Percentiles rank a stretch among this genome's conserved stretches.
Conservation (phyloP, 2,113 vertebrate species). For the Tamias sibiricus region DNA sequence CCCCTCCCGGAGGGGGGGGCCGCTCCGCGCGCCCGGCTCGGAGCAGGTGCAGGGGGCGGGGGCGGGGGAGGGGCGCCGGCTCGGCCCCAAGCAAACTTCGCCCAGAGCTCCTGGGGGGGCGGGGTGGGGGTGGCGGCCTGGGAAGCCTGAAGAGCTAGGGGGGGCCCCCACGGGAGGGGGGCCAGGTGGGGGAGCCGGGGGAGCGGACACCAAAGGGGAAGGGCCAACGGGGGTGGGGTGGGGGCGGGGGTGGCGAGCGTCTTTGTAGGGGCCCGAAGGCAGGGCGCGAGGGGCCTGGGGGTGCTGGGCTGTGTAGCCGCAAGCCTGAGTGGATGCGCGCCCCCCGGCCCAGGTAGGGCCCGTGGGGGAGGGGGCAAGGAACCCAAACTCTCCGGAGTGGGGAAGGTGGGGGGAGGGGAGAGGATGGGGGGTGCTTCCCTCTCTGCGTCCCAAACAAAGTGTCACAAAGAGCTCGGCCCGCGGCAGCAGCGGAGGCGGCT, state of each 20-base stretch:
- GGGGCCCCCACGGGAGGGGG: conserved; percentile 22
- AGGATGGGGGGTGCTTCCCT: conserved; percentile 81
- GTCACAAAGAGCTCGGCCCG: conserved; percentile 83
- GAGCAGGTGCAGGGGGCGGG: conserved; percentile 75
- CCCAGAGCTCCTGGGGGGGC: conserved; percentile 69
- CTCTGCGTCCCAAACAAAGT: conserved; percentile 85
- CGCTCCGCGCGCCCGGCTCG: conserved; percentile 63
- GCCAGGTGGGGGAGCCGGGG: conserved; percentile 61
- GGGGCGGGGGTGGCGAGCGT: conserved; percentile 42
- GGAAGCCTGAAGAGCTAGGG: conserved; percentile 37
- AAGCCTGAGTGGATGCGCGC: conserved; percentile 47
- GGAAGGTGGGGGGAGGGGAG: conserved; percentile 64
- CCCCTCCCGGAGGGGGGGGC: conserved; percentile 60
- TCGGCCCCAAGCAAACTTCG: conserved; percentile 79
- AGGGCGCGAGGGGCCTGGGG: conserved; percentile 74
- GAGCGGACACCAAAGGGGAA: conserved; percentile 84
- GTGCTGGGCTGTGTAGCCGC: conserved; percentile 1
- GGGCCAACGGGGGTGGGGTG: conserved; percentile 84
- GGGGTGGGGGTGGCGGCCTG: conserved; percentile 56
- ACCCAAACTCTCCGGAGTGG: conserved; percentile 65
- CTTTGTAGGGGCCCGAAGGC: conserved; percentile 82
- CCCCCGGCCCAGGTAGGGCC: conserved; percentile 75
- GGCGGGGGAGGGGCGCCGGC: conserved; percentile 73
- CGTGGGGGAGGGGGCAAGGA: conserved; percentile 62
- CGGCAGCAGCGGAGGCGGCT: conserved; percentile 77